Evolutionary conservation across 2,888 invertebrate species (phyloP), one percentile per base, ranked within the genome.

Genomic region (Plebejus argus): DNA sequence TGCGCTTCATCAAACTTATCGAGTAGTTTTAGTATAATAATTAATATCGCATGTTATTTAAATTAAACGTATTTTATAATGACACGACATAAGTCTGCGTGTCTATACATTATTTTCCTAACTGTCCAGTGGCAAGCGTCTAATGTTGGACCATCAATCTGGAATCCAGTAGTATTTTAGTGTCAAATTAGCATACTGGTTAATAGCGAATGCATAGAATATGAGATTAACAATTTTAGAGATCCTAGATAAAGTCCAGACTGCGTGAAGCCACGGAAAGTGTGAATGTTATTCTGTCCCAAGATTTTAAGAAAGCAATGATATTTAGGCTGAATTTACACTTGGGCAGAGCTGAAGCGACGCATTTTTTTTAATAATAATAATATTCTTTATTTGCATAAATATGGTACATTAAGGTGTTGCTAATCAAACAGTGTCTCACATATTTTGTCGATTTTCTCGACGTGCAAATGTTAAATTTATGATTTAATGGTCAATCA

Each of bases 121-220:
- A 33, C 66, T 33, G 66, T 66, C 66, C 28, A 66, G 66, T 28
- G 15, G 66, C 66, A 6, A 66, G 28, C 28, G 20, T 66, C 8
- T 61, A 33, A 33, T 66, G 28, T 66, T 28, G 6, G 15, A 23
- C 23, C 28, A 66, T 66, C 66, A 66, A 66, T 66, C 66, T 28
- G 15, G 28, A 33, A 66, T 66, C 28, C 66, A 28, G 66, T 66
- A 66, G 28, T 66, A 66, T 66, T 66, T 66, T 66, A 66, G 28
- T 6, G 66, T 28, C 66, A 33, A 33, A 66, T 66, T 66, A 66
- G 18, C 66, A 66, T 66, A 66, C 66, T 23, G 15, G 66, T 33
- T 66, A 66, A 66, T 66, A 33, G 66, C 66, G 23, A 66, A 66
- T 66, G 66, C 66, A 66, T 66, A 61, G 1, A 58, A 7, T 28